Percentiles rank a stretch among this genome's conserved stretches.
These are phyloP conservation scores for Cotesia chilonis DNA, from an alignment of 1,140 invertebrate genomes.

Conservation along the genomic window DNA sequence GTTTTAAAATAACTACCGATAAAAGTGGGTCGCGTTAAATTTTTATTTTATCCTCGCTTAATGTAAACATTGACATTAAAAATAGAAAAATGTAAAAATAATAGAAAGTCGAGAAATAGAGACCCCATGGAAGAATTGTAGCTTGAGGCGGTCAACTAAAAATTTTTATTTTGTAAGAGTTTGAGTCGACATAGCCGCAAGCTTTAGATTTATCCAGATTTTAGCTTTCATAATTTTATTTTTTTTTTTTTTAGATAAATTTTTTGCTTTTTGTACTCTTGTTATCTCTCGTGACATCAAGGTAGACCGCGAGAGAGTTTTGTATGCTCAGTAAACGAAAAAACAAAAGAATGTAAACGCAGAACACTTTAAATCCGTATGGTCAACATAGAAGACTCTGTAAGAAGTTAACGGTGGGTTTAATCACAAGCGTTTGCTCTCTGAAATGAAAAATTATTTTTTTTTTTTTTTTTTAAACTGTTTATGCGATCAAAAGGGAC, in stretches of 20 bases:
- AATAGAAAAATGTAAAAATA: slow-evolving; percentile 5
- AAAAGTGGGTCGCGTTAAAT: neutral
- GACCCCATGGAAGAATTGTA: slow-evolving; percentile 19
- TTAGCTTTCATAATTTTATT: slow-evolving; percentile 27
- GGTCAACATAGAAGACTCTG: neutral
- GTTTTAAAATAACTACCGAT: too few species aligned
- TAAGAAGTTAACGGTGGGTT: neutral
- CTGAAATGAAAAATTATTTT: neutral
- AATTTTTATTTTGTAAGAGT: slow-evolving; percentile 19
- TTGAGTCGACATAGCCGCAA: slow-evolving; percentile 18
- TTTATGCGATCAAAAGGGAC: too few species aligned
- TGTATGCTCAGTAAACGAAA: neutral
- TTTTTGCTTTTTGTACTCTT: neutral
- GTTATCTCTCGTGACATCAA: neutral
- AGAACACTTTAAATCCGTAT: neutral
- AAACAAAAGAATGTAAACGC: neutral
- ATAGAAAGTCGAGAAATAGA: neutral
- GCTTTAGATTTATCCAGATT: slow-evolving; percentile 18
- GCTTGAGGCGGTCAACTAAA: slow-evolving; percentile 29
- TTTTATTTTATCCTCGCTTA: slow-evolving; percentile 1
- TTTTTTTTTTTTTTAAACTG: too few species aligned
- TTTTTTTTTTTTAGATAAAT: slow-evolving; percentile 2
- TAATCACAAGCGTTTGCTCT: slow-evolving; percentile 3
- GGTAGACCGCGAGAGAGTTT: neutral
- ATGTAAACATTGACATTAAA: neutral